Base-by-base conservation (phyloP, 2,888 invertebrate genomes). In the Andrena fulva region DNA sequence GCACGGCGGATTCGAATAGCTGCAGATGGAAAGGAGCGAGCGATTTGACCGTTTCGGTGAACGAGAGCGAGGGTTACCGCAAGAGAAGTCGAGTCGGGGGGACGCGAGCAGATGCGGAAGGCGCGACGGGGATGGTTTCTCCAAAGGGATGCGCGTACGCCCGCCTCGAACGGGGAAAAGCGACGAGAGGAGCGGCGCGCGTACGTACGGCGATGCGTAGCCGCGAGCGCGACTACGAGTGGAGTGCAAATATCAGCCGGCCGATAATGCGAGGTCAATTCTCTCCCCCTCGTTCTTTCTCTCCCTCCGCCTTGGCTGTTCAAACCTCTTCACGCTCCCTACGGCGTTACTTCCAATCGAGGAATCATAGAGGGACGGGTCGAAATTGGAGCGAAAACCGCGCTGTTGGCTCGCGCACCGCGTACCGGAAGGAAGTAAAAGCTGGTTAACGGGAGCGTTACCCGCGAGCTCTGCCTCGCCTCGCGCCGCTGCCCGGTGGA, bases 171-270 rank as follows among this genome's bases (percentile, higher is more conserved):
- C 2, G 60, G 24, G 5, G 42, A 50, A 66, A 62, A 78, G 2
- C 33, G 29, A 1, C 29, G 10, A 24, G 59, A 60, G n/a, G 33
- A 0, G 50, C 10, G 42, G 63, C n/a, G 63, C n/a, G 33, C 16
- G 72, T 77, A 66, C 50, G 20, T 66, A 66, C 66, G 80, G 52
- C 82, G 82, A 68, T 82, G 78, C 78, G 82, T 74, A 35, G 79
- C 73, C 74, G 80, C 88, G 88, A 86, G 81, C 84, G 86, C 86
- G 87, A 83, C 86, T 89, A 91, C 89, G 90, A 93, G 93, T 92
- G 92, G 90, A 93, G 92, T 91, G 93, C 93, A 93, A 93, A 93
- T 92, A 93, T 92, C 92, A 90, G 89, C 91, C 90, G 90, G 89
- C 87, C 89, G 91, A 90, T 92, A 93, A 93, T 92, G 92, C 90